Evolutionary conservation across 2,888 invertebrate genomes (phyloP).

Genomic region (Drosophila nigritarsus): DNA sequence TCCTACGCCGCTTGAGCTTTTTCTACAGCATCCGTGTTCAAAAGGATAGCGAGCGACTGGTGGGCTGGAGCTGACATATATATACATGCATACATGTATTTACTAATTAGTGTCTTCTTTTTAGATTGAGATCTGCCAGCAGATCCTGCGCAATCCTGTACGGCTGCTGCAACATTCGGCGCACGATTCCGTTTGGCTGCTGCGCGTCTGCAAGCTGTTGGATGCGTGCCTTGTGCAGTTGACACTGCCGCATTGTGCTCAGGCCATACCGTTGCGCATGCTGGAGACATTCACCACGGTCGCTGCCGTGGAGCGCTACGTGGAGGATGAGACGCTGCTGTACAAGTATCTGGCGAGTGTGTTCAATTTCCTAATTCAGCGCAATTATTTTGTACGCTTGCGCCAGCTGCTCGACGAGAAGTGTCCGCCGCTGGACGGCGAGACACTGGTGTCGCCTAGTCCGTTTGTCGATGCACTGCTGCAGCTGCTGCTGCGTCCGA

Average conservation of each 20-base stretch:
- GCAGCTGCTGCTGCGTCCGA: constrained; percentile 91
- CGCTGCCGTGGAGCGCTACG: constrained; percentile 81
- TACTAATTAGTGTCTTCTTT: background rate
- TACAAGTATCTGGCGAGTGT: constrained; percentile 81
- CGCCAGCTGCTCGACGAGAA: constrained; percentile 89
- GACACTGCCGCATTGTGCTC: constrained; percentile 78
- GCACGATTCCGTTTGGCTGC: constrained; percentile 81
- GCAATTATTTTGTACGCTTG: constrained; percentile 90
- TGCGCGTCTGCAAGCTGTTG: constrained; percentile 83
- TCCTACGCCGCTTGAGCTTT: constrained; percentile 90
- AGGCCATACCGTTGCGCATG: constrained; percentile 91
- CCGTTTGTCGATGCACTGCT: constrained; percentile 90
- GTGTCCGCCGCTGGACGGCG: constrained; percentile 89
- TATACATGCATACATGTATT: background rate
- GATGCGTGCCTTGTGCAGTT: constrained; percentile 84
- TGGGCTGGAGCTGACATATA: constrained; percentile 69
- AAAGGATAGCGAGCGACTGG: constrained; percentile 89
- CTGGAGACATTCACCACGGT: constrained; percentile 91
- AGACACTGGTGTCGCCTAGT: constrained; percentile 89
- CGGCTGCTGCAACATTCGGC: constrained; percentile 82
- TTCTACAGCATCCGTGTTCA: constrained; percentile 88
- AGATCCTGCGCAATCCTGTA: constrained; percentile 82
- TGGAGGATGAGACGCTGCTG: constrained; percentile 78
- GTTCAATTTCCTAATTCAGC: constrained; percentile 83
- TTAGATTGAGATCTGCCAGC: constrained; percentile 84